Conservation (phyloP, 2,888 invertebrate species). For the Deroplatys truncata region DNA sequence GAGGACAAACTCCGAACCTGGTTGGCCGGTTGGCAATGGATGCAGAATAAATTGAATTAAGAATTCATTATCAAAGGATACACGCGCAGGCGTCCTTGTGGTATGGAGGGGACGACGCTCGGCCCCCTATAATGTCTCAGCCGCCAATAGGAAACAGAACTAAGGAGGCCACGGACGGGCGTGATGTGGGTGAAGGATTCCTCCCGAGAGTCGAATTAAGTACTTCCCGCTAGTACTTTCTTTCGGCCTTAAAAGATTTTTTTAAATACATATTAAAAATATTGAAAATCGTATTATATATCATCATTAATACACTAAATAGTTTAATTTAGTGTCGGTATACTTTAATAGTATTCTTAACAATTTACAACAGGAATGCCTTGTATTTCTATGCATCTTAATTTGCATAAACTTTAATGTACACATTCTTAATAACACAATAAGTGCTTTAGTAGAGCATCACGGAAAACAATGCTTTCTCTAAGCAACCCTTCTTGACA, state of each 20-base stretch:
- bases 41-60: neutral
- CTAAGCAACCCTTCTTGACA: too few relatives aligned
- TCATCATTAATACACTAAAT: too few relatives aligned
- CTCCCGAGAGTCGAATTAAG: neutral
- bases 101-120: neutral
- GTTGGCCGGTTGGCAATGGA: neutral
- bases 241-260: neutral
- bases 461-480: too few relatives aligned
- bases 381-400: too few relatives aligned
- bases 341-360: too few relatives aligned
- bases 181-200: neutral
- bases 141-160: neutral
- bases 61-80: neutral
- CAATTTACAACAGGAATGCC: too few relatives aligned
- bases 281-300: too few relatives aligned
- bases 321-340: too few relatives aligned
- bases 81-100: neutral
- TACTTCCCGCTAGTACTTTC: neutral
- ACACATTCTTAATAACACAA: too few relatives aligned
- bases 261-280: too few relatives aligned
- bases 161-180: neutral
- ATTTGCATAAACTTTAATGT: too few relatives aligned
- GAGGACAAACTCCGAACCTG: neutral
- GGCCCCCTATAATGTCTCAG: neutral
- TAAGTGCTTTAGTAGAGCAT: too few relatives aligned